Conservation (phyloP, 2,113 vertebrate species). For the Nibea coibor region DNA sequence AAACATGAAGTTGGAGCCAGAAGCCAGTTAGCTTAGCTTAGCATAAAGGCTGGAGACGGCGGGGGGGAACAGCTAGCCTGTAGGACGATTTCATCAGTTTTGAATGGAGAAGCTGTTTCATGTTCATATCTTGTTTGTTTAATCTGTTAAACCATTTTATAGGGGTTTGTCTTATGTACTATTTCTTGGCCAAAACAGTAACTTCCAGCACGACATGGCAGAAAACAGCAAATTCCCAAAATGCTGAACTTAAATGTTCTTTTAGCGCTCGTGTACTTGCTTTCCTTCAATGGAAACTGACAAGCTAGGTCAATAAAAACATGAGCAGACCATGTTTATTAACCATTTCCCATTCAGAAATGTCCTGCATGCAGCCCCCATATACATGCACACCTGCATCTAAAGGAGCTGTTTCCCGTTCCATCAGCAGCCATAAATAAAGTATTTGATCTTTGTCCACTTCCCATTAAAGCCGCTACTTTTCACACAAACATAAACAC, state of each 20-base stretch:
- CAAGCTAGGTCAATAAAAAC: background rate
- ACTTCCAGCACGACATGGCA: too few relatives aligned
- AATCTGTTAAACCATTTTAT: too few relatives aligned
- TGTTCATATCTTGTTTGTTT: background rate
- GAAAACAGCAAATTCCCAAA: too few relatives aligned
- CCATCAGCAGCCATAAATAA: conserved; percentile 51
- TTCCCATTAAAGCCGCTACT: conserved; percentile 17
- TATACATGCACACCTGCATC: conserved; percentile 38
- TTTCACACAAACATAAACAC: conserved; percentile 37
- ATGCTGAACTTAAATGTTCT: too few relatives aligned
- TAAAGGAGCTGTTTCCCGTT: conserved; percentile 38
- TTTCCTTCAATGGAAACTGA: background rate
- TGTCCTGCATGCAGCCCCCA: background rate
- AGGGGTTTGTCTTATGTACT: too few relatives aligned
- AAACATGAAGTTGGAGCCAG: background rate
- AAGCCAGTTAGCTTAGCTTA: background rate
- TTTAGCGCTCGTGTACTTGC: background rate
- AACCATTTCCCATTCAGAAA: background rate
- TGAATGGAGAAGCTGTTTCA: too few relatives aligned
- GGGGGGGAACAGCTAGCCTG: too few relatives aligned
- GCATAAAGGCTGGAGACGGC: too few relatives aligned
- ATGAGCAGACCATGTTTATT: background rate
- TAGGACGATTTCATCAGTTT: too few relatives aligned
- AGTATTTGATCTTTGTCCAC: conserved; percentile 52
- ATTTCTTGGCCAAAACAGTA: too few relatives aligned